Evolutionary conservation across 2,888 invertebrate species (phyloP), one percentile per base, ranked within the genome.

Genomic region (Lithophane semibrunnea): DNA sequence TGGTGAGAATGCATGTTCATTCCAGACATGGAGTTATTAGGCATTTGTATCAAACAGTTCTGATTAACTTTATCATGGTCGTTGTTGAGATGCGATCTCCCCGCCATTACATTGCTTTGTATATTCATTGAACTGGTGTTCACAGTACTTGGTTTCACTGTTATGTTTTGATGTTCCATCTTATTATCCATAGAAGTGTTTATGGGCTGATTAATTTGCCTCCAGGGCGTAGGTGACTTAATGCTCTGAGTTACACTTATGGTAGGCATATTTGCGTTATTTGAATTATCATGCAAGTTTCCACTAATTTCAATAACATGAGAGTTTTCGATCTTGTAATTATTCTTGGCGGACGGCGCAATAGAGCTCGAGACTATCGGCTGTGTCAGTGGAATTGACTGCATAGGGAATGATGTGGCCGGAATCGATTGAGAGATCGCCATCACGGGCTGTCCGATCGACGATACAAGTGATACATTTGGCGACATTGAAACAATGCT

Each of bases 241-340:
- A 94, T 92, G 85, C 92, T 96, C 83, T 96, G 96, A n/a, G 96
- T 93, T 1, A 96, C 96, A 87, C 96, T 96, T 86, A 96, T 96
- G 8, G 96, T 96, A 9, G 96, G 96, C 82, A 96, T 88, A 88
- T 90, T 94, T 2, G 91, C 87, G 18, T 94, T 92, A 78, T 91
- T 93, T 8, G 94, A 93, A 74, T 91, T 93, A 75, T 96, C 96
- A 77, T 96, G 96, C 75, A 96, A 89, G 86, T 96, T 96, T 16
- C 96, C 96, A 89, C 96, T 95, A 76, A 96, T 96, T 91, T 96
- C 96, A 73, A 96, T 96, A 3, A 96, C 94, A 88, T 96, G 96
- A 0, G 96, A 94, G 79, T 96, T 96, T 88, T 96, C 96, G 44
- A 96, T 92, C 83, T 96, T 96, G 69, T 95, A 91, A 75, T 93